Evolutionary conservation across 1,140 invertebrate genomes (phyloP), one percentile per base, ranked within the genome.

Genomic region (Heliothis subflexa): DNA sequence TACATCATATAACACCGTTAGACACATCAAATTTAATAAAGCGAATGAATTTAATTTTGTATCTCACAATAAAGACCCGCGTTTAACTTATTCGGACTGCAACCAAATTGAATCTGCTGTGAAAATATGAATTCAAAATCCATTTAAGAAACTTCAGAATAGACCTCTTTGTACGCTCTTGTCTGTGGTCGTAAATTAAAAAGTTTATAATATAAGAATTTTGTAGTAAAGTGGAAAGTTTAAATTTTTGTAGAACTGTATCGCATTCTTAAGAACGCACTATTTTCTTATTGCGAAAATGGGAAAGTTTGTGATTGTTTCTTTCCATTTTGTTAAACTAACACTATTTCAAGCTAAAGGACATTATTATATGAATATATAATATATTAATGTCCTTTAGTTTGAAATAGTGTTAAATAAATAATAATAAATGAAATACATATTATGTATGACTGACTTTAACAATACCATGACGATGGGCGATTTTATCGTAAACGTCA

Each of bases 121-220:
- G 77, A 72, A 78, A 71, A 78, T 72, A 62, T 71, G 68, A 78
- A 61, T 62, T 72, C 45, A 33, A n/a, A 78, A 72, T 72, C 52
- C 55, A 72, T 78, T 78, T 78, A 72, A 62, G 55, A 78, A 78
- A 71, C 54, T 72, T 72, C 47, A 72, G 45, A 62, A 77, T 77
- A 59, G 66, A 61, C 66, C 49, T 55, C 61, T 77, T 77, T 77
- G 61, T 77, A 55, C 74, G 18, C n/a, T 72, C 52, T 47, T 71
- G 66, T 78, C 77, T 72, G 25, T 78, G 52, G 47, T 52, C 47
- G 68, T 72, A 72, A 71, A 78, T 78, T 78, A 71, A 78, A 78
- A 78, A 78, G 55, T 78, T 78, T 72, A 57, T 25, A 9, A 57
- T 25, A 9, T 45, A n/a, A 61, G 40, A 78, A n/a, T 76, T 50